Evolutionary conservation across 1,140 invertebrate species (phyloP).

Genomic region (Phocides pigmalion): DNA sequence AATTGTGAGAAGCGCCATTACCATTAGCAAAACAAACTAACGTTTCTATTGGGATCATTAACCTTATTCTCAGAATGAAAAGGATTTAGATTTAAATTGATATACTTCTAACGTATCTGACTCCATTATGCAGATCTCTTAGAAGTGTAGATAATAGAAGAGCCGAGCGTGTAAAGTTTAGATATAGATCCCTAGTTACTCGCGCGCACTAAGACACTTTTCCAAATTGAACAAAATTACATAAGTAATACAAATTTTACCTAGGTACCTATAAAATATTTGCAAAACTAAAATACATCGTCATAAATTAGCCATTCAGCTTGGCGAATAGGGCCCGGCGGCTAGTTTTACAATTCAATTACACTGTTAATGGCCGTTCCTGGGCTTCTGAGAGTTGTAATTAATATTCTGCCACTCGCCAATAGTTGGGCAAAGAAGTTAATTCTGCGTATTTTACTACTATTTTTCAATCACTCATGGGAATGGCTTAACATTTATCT

Average conservation of each 20-base stretch:
- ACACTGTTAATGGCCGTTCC: conserved; percentile 9
- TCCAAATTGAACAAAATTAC: neutral
- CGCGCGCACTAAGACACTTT: neutral
- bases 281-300: conserved; percentile 10
- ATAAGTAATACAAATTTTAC: neutral
- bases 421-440: neutral
- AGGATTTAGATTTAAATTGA: too few relatives aligned
- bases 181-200: neutral
- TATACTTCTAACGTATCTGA: too few relatives aligned
- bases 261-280: conserved; percentile 8
- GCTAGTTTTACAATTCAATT: conserved; percentile 28
- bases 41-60: too few relatives aligned
- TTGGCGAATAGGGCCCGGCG: conserved; percentile 15
- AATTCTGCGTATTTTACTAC: neutral
- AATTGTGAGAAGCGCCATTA: too few relatives aligned
- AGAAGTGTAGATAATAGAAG: too few relatives aligned
- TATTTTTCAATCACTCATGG: neutral
- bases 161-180: too few relatives aligned
- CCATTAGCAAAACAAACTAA: too few relatives aligned
- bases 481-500: neutral
- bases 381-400: neutral
- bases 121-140: too few relatives aligned
- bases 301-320: conserved; percentile 25
- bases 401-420: conserved; percentile 21
- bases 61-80: too few relatives aligned